A percentile compares a stretch with the other conserved stretches of the same genome.
These are phyloP conservation scores for Drosophila sordidula DNA, from an alignment of 2,888 invertebrate species.

Conservation along the genomic window DNA sequence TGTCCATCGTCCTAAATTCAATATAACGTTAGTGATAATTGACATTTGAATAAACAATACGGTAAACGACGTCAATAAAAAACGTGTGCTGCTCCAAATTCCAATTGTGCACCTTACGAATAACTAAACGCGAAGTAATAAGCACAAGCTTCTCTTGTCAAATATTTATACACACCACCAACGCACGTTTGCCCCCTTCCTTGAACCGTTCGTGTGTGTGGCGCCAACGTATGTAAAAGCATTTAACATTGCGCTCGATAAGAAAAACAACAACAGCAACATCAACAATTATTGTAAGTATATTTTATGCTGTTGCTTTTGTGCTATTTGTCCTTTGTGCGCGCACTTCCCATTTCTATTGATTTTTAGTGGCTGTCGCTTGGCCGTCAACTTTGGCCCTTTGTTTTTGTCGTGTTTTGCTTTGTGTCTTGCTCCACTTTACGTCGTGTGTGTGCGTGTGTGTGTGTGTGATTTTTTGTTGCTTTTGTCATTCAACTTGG, in stretches of 20 bases:
- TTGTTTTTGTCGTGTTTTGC: constrained; percentile 57
- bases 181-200: constrained; percentile 11
- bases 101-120: constrained; percentile 22
- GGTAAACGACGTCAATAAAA: constrained; percentile 15
- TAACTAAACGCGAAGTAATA: constrained; percentile 1
- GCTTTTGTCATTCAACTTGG: constrained; percentile 65
- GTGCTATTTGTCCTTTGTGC: constrained; percentile 38
- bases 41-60: constrained; percentile 53
- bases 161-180: constrained; percentile 63
- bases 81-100: constrained; percentile 28
- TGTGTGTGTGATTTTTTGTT: constrained; percentile 28
- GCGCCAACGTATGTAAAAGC: constrained; percentile 71
- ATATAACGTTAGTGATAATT: constrained; percentile 29
- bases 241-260: constrained; percentile 39
- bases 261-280: constrained; percentile 38
- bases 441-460: constrained; percentile 20
- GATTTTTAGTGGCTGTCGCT: constrained; percentile 47
- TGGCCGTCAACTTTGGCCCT: constrained; percentile 52
- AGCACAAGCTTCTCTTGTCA: constrained; percentile 37
- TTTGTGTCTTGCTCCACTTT: constrained; percentile 57
- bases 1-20: constrained; percentile 4
- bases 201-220: constrained; percentile 49
- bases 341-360: constrained; percentile 48
- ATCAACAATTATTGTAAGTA: constrained; percentile 63
- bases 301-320: constrained; percentile 49